phyloP scores from a whole-genome alignment of 2,888 invertebrate genomes.

The Melolontha melolontha region DNA sequence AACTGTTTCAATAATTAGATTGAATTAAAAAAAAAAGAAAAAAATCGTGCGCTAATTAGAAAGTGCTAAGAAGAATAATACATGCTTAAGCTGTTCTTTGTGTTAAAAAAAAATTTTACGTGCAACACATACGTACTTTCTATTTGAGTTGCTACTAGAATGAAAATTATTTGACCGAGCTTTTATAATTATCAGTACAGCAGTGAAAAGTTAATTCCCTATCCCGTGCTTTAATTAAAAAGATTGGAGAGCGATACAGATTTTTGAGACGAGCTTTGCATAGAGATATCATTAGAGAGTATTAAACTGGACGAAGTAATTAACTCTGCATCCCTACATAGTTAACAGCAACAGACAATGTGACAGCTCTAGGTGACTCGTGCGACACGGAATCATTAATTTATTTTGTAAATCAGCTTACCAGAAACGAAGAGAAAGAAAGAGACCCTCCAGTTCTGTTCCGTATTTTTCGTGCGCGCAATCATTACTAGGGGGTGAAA shows the following conservation, averaged over 20 bases:
- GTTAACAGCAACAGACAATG: constrained; percentile 61
- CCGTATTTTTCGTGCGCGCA: constrained; percentile 59
- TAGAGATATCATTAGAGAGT: constrained; percentile 64
- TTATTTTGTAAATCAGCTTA: constrained; percentile 67
- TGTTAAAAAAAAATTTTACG: too few species aligned
- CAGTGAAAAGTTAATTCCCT: constrained; percentile 38
- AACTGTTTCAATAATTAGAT: too few species aligned
- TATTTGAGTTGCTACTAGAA: too few species aligned
- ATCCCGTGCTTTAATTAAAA: constrained; percentile 50
- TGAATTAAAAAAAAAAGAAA: too few species aligned
- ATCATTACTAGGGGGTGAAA: constrained; percentile 58
- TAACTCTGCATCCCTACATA: constrained; percentile 61
- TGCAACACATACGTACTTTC: too few species aligned
- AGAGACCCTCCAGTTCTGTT: constrained; percentile 60
- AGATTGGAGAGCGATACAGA: constrained; percentile 45
- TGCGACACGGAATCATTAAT: constrained; percentile 65
- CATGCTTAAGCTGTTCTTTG: too few species aligned
- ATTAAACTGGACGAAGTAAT: constrained; percentile 63
- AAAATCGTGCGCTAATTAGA: too few species aligned
- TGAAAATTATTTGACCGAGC: too few species aligned
- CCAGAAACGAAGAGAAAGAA: constrained; percentile 30
- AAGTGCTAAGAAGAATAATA: too few species aligned
- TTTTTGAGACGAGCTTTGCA: constrained; percentile 59
- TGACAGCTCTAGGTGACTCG: constrained; percentile 65
- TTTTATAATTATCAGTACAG: too few species aligned